Percentiles rank a stretch among this genome's conserved stretches.
These are phyloP conservation scores for Epistrophella euchroma DNA, from an alignment of 2,888 invertebrate genomes.

Conservation along the genomic window DNA sequence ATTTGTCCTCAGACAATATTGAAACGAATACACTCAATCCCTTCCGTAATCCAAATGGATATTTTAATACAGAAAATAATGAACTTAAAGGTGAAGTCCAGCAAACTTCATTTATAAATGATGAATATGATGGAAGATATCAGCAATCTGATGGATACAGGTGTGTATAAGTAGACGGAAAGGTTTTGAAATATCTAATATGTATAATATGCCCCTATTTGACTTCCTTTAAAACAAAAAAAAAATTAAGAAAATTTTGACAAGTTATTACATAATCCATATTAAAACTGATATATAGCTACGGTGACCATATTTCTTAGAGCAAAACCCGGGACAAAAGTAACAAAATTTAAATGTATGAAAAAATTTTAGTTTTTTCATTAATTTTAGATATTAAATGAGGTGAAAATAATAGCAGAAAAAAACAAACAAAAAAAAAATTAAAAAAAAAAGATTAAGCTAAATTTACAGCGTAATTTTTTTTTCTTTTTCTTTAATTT, in stretches of 20 bases:
- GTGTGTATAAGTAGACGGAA: conserved; percentile 77
- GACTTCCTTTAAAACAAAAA: not conserved
- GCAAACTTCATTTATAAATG: conserved; percentile 82
- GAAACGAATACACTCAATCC: conserved; percentile 83
- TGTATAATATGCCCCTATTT: not conserved
- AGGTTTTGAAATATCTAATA: not conserved
- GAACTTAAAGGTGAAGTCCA: conserved; percentile 80
- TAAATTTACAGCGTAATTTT: too few species aligned
- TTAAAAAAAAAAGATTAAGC: too few species aligned
- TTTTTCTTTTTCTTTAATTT: too few species aligned
- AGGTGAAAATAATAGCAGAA: too few species aligned
- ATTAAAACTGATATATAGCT: not conserved
- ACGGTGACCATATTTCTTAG: too few species aligned
- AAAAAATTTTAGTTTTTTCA: too few species aligned
- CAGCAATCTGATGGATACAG: conserved; percentile 83
- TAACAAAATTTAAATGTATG: too few species aligned
- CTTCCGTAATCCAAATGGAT: conserved; percentile 82
- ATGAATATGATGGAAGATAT: conserved; percentile 83
- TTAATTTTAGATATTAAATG: too few species aligned
- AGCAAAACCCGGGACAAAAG: too few species aligned
- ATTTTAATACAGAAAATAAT: conserved; percentile 79
- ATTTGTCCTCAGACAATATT: conserved; percentile 57
- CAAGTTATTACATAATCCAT: conserved; percentile 8
- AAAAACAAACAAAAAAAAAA: too few species aligned
- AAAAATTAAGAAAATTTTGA: too few species aligned